Conservation (phyloP, 2,113 vertebrate genomes). For the Tenrec ecaudatus region DNA sequence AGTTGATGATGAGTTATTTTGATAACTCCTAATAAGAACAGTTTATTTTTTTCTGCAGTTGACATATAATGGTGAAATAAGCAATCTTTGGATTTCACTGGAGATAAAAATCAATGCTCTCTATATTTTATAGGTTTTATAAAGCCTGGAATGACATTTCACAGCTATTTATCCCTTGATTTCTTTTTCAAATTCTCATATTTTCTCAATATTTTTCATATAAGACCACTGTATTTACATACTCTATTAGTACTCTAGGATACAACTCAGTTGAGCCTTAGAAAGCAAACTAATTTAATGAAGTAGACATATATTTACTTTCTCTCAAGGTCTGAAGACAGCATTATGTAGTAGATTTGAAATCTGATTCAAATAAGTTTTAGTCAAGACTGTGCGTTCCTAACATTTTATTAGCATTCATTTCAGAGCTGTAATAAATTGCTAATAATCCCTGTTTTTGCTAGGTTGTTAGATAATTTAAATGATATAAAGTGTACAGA, state of each 20-base stretch:
- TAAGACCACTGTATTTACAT: background rate
- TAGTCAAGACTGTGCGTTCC: background rate
- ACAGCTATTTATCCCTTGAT: background rate
- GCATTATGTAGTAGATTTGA: slow-evolving; percentile 29
- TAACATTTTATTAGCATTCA: slow-evolving; percentile 34
- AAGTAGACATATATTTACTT: background rate
- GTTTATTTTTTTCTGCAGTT: slow-evolving; percentile 13
- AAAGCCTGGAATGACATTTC: slow-evolving; percentile 5
- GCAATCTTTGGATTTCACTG: background rate
- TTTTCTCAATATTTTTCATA: slow-evolving; percentile 50
- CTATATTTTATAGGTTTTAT: background rate
- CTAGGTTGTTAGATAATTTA: background rate
- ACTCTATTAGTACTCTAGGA: background rate
- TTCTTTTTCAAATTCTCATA: slow-evolving; percentile 44
- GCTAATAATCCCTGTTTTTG: background rate
- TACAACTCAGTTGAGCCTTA: background rate
- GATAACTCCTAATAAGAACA: background rate
- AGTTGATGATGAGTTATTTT: background rate
- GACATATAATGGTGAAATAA: background rate
- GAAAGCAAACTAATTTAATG: slow-evolving; percentile 42
- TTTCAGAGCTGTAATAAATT: slow-evolving; percentile 43
- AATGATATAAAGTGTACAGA: slow-evolving; percentile 1
- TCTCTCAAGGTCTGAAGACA: background rate
- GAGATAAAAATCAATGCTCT: background rate
- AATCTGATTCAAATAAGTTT: background rate